A percentile compares a stretch with the other conserved stretches of the same genome.
Conservation (phyloP, 2,113 vertebrate species). For the Rhynchomys soricoides region DNA sequence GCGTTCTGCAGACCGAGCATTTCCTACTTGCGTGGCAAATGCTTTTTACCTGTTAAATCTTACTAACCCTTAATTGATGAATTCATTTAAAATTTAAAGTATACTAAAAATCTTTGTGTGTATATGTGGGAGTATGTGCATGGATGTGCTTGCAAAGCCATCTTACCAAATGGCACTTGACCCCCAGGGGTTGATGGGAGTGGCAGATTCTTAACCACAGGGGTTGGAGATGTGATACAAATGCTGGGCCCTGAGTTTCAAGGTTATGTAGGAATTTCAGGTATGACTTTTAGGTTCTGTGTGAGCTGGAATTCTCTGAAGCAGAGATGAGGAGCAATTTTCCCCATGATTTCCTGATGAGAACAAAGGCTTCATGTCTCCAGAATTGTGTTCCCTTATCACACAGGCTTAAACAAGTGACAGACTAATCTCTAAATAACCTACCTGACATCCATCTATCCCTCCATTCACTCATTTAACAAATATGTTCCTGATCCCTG, state of each 20-base stretch:
- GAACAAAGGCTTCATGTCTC: background rate
- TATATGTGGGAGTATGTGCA: background rate
- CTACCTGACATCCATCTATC: background rate
- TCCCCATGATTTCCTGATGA: background rate
- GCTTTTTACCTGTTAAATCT: background rate
- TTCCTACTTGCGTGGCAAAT: background rate
- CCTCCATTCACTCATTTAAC: background rate
- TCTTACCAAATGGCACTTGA: background rate
- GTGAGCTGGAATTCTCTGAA: background rate
- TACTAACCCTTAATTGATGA: background rate
- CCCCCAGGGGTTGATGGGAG: rapidly evolving
- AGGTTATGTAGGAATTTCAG: background rate
- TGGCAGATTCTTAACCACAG: background rate
- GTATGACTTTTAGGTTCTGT: background rate
- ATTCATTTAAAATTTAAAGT: background rate
- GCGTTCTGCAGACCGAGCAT: background rate
- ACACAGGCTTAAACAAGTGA: background rate
- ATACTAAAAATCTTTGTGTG: background rate
- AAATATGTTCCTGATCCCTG: background rate
- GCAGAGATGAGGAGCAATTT: background rate
- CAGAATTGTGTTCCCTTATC: background rate
- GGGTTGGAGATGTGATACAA: background rate
- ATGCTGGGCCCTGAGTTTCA: background rate
- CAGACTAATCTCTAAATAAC: background rate
- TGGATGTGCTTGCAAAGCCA: background rate